Conservation (phyloP, 1,140 invertebrate species). For the Pseudoatta argentina region DNA sequence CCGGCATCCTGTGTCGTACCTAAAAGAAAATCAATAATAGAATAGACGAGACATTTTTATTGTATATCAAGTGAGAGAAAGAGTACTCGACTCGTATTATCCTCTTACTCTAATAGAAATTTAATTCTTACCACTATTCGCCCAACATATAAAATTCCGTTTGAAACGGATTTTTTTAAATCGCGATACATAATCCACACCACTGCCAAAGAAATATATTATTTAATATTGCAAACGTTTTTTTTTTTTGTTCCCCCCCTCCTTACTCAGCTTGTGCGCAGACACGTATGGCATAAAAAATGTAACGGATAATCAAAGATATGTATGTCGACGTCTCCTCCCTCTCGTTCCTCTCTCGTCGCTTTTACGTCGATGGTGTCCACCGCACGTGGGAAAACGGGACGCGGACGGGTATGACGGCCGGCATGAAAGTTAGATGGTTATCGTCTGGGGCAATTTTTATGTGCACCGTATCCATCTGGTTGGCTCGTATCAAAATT, state of each 20-base stretch:
- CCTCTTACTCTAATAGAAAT: not conserved
- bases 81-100: not conserved
- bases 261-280: not conserved
- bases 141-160: not conserved
- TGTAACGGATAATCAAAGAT: conserved; percentile 56
- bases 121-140: conserved; percentile 1
- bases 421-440: conserved; percentile 55
- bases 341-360: conserved; percentile 15
- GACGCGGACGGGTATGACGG: not conserved
- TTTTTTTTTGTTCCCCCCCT: not conserved
- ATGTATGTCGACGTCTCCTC: conserved; percentile 20
- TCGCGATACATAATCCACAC: not conserved
- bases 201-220: not conserved
- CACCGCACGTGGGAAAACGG: not conserved
- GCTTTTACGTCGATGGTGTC: conserved; percentile 44
- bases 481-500: conserved; percentile 44
- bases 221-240: conserved; percentile 42
- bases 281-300: conserved; percentile 27
- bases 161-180: not conserved
- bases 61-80: not conserved
- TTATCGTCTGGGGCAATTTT: conserved; percentile 52
- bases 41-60: not conserved
- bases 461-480: conserved; percentile 19
- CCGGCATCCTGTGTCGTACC: not conserved
- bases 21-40: conserved; percentile 36